These are phyloP conservation scores for Clistopyga incitator DNA, from an alignment of 2,888 invertebrate species.

Conservation along the genomic window DNA sequence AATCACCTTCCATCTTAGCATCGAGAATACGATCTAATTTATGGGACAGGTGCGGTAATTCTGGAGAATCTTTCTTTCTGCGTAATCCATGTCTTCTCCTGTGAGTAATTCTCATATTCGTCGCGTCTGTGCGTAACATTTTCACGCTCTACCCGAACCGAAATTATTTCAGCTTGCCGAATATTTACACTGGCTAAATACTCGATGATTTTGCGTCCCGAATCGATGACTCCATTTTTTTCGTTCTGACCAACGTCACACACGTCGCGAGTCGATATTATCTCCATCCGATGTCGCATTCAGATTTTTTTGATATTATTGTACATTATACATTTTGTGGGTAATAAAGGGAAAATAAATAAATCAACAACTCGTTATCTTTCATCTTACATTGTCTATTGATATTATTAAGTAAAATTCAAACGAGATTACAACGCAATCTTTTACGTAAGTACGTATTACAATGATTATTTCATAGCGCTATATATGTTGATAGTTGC, in stretches of 20 bases:
- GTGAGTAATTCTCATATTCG: constrained; percentile 5
- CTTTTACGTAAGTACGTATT: constrained; percentile 75
- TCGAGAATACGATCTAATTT: constrained; percentile 10
- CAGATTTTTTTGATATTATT: constrained; percentile 24
- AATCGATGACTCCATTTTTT: constrained; percentile 68
- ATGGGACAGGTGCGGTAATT: background rate
- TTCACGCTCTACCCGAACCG: constrained; percentile 9
- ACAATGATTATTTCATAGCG: constrained; percentile 74
- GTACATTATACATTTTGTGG: background rate
- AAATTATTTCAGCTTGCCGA: constrained; percentile 5
- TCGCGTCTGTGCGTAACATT: constrained; percentile 5
- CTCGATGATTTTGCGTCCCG: constrained; percentile 69
- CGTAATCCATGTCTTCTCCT: background rate
- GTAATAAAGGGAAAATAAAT: background rate
- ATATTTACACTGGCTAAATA: constrained; percentile 29
- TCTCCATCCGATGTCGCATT: background rate
- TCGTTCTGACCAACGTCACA: constrained; percentile 50
- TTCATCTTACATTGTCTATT: constrained; percentile 73
- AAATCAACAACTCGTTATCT: constrained; percentile 18
- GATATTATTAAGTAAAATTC: constrained; percentile 75
- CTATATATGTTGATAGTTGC: constrained; percentile 53
- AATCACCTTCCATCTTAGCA: constrained; percentile 59
- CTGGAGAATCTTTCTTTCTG: background rate
- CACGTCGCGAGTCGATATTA: constrained; percentile 5
- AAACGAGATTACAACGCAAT: constrained; percentile 78